phyloP scores from a whole-genome alignment of 2,797 vertebrate species.

The Microctenopoma stevenorrisi region DNA sequence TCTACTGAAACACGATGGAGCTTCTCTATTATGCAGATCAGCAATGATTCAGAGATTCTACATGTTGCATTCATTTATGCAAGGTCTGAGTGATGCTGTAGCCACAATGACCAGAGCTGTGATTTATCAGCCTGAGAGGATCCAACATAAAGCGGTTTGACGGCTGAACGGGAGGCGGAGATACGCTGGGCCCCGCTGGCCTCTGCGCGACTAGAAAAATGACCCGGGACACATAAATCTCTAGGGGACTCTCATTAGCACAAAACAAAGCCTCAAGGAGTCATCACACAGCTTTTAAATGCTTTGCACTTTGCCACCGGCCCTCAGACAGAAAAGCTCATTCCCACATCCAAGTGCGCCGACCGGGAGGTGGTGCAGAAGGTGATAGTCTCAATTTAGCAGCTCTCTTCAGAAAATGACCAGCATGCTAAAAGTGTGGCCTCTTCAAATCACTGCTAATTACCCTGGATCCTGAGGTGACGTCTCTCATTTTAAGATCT shows the following conservation, averaged over 20 bases:
- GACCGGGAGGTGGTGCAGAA: conserved; percentile 34
- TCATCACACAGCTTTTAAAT: conserved; percentile 48
- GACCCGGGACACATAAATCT: conserved; percentile 74
- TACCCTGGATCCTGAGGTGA: conserved; percentile 58
- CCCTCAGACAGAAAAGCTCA: conserved; percentile 34
- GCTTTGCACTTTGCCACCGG: conserved; percentile 42
- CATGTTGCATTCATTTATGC: conserved; percentile 26
- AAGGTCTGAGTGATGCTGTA: conserved; percentile 16
- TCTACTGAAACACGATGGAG: background rate
- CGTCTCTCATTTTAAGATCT: conserved; percentile 65
- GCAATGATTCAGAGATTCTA: conserved; percentile 15
- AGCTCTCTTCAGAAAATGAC: conserved; percentile 25
- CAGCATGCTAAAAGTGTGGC: conserved; percentile 22
- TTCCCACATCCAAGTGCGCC: conserved; percentile 38
- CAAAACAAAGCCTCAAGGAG: conserved; percentile 59
- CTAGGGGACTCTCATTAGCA: conserved; percentile 65
- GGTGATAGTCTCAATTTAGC: conserved; percentile 46
- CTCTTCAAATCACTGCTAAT: conserved; percentile 73
- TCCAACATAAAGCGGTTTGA: conserved; percentile 64
- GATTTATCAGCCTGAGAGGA: conserved; percentile 67
- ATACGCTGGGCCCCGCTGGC: conserved; percentile 34
- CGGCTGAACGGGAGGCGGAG: conserved; percentile 42
- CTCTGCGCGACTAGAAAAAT: conserved; percentile 62
- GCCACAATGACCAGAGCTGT: conserved; percentile 45
- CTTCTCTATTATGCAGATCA: conserved; percentile 7